Percentiles rank a stretch among this genome's conserved stretches.
Evolutionary conservation across 2,888 invertebrate genomes (phyloP).

Genomic region (Cremastinae sp.): DNA sequence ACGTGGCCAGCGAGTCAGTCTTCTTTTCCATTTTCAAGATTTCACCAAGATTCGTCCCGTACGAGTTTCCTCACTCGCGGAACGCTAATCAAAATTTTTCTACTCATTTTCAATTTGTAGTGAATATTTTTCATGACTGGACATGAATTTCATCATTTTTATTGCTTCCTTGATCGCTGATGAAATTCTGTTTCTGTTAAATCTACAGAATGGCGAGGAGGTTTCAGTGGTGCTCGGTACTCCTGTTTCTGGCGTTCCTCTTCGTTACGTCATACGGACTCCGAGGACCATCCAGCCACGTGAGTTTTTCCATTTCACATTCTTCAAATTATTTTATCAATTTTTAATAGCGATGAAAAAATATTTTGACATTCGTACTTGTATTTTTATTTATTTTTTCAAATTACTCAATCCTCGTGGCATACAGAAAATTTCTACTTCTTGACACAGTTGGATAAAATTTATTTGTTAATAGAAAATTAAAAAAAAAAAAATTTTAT

Average conservation of each 20-base stretch:
- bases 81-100: background rate
- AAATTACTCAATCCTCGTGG: too few species aligned
- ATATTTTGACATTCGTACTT: background rate
- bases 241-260: constrained; percentile 68
- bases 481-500: too few species aligned
- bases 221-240: constrained; percentile 68
- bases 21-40: constrained; percentile 23
- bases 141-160: background rate
- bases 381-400: too few species aligned
- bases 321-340: background rate
- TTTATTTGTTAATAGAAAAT: too few species aligned
- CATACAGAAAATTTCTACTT: too few species aligned
- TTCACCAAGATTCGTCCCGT: constrained; percentile 3
- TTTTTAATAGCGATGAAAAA: background rate
- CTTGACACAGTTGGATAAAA: too few species aligned
- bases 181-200: constrained; percentile 25
- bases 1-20: constrained; percentile 17
- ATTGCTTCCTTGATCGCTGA: background rate
- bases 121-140: too few species aligned
- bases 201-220: constrained; percentile 72
- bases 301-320: constrained; percentile 58
- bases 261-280: constrained; percentile 69
- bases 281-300: constrained; percentile 69
- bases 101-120: background rate
- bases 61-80: background rate